A percentile compares a stretch with the other conserved stretches of the same genome.
phyloP scores from a whole-genome alignment of 2,113 vertebrate genomes.

The Chinchilla lanigera region DNA sequence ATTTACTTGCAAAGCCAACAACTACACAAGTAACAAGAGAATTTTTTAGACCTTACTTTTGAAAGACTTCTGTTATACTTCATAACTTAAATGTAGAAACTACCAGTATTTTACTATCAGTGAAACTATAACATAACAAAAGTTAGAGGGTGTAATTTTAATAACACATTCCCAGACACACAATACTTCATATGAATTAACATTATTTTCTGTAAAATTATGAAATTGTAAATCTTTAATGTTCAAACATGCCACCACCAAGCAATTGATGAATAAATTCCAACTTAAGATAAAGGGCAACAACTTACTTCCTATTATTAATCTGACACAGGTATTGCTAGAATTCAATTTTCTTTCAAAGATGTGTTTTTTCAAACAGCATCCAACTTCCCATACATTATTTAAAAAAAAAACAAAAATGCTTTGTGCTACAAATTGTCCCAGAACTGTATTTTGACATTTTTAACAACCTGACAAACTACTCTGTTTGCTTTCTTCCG shows the following conservation, averaged over 20 bases:
- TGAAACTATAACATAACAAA: constrained; percentile 39
- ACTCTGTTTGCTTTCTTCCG: constrained; percentile 65
- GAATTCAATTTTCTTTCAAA: constrained; percentile 68
- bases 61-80: neutral
- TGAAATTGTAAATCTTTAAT: neutral
- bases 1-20: neutral
- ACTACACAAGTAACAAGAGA: constrained; percentile 33
- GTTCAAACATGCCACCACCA: constrained; percentile 44
- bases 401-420: neutral
- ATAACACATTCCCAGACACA: constrained; percentile 52
- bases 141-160: constrained; percentile 14
- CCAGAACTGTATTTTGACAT: constrained; percentile 67
- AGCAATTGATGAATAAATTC: constrained; percentile 60
- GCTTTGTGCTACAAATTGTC: constrained; percentile 63
- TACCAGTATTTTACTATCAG: constrained; percentile 42
- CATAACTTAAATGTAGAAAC: constrained; percentile 41
- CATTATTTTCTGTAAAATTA: constrained; percentile 58
- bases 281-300: constrained; percentile 54
- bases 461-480: constrained; percentile 75
- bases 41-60: constrained; percentile 34
- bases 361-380: constrained; percentile 48
- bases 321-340: neutral
- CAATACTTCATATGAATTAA: constrained; percentile 75
- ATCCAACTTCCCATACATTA: constrained; percentile 41
- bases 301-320: constrained; percentile 54